Conservation (phyloP, 2,888 invertebrate species). For the Megaustenia siamemsis region DNA sequence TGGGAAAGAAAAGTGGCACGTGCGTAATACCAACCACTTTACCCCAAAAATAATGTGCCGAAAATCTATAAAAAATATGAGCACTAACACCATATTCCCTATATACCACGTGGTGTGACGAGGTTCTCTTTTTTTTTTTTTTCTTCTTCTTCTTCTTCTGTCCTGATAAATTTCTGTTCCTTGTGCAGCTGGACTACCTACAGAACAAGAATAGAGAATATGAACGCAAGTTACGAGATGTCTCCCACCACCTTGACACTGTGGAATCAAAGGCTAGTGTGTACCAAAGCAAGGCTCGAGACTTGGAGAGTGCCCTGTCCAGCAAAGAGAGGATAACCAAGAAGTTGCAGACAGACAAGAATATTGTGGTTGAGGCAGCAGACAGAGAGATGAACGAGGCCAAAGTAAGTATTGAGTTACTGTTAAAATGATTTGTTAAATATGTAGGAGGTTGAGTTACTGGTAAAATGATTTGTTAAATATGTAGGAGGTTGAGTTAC, state of each 20-base stretch:
- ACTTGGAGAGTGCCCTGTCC: constrained; percentile 72
- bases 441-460: no score
- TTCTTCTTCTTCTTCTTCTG: no score
- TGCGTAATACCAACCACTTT: no score
- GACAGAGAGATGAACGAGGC: constrained; percentile 77
- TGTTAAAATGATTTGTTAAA: no score
- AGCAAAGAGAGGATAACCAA: constrained; percentile 76
- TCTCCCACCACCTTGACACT: constrained; percentile 61
- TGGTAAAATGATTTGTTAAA: no score
- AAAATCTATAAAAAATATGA: no score
- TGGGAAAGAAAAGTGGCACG: no score
- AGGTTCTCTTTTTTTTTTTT: no score
- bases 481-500: not conserved
- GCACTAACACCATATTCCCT: no score
- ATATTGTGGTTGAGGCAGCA: constrained; percentile 72
- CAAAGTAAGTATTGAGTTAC: constrained; percentile 66
- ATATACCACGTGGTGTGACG: no score
- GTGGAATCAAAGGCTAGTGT: constrained; percentile 63
- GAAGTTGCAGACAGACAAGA: constrained; percentile 75
- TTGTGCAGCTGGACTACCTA: constrained; percentile 78
- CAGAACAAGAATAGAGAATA: constrained; percentile 79
- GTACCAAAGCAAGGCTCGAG: constrained; percentile 64
- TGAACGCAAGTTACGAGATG: constrained; percentile 73
- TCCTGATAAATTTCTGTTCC: no score
- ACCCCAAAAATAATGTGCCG: no score